Base-by-base conservation (phyloP, 2,113 vertebrate genomes). In the Blennius ocellaris region DNA sequence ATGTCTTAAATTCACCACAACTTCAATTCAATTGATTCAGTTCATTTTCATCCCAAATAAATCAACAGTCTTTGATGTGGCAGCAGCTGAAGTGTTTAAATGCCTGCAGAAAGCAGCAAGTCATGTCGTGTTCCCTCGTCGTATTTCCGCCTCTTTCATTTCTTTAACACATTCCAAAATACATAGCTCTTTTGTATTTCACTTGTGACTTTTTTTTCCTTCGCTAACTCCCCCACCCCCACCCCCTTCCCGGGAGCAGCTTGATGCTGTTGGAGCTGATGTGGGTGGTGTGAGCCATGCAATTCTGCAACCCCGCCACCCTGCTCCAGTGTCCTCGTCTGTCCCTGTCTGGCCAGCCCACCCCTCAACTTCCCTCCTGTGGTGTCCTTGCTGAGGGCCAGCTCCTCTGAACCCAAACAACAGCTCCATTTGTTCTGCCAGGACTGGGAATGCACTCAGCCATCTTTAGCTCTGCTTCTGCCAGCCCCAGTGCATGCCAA, bases 361-460 rank as follows among this genome's bases (percentile, higher is more conserved):
- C 73, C 73, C 78, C 74, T 73, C 81, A 61, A 66, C 72, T 77
- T 84, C 77, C 69, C 69, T 83, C 80, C 75, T 36, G 69, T 47
- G 14, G 84, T 83, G 73, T 83, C 75, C 76, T 87, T 85, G 89
- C 73, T 63, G 78, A 88, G 82, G 85, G 75, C 87, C 89, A 82
- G 73, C 74, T 92, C 69, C 81, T 85, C 86, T 92, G 86, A 87
- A 88, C 86, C 86, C 83, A 90, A 86, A 91, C 90, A 93, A 88
- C 86, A 86, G 87, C 76, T 88, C 85, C 78, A 87, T 89, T 90
- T 93, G 87, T 91, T 89, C 90, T 85, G 81, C 80, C 83, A 82
- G 69, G 68, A 71, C 82, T 85, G 82, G 70, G 86, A 90, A 86
- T 87, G 84, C 80, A 82, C 84, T 90, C 85, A 80, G 75, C 81